These are phyloP conservation scores for Papilio polyxenes DNA, from an alignment of 1,140 invertebrate genomes.

Conservation along the genomic window DNA sequence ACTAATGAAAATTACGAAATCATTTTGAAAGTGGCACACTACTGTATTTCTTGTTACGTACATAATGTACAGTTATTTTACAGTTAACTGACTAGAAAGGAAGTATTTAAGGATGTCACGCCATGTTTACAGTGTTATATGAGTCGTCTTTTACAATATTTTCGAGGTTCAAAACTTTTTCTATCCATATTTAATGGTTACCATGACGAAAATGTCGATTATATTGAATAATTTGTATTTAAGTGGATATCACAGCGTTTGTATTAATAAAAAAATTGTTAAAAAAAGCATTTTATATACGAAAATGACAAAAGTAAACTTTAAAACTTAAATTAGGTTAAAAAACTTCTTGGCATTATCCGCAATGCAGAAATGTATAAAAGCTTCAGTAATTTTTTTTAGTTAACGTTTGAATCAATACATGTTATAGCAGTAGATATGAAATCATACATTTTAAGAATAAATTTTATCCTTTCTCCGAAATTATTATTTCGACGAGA, in stretches of 20 bases:
- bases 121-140: constrained; percentile 16
- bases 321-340: constrained; percentile 38
- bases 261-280: background rate
- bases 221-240: background rate
- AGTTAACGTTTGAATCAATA: background rate
- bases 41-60: constrained; percentile 35
- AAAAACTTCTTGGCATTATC: constrained; percentile 28
- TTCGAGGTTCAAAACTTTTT: background rate
- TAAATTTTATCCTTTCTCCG: constrained; percentile 38
- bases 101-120: constrained; percentile 34
- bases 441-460: constrained; percentile 14
- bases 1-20: constrained; percentile 27
- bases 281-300: background rate
- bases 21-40: constrained; percentile 34
- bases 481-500: constrained; percentile 53
- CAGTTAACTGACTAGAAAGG: constrained; percentile 37
- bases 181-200: constrained; percentile 23
- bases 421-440: background rate
- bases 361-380: constrained; percentile 29
- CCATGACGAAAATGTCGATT: background rate
- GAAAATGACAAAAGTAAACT: constrained; percentile 14
- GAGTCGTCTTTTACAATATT: background rate
- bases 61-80: constrained; percentile 38
- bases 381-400: background rate
- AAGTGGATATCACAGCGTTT: background rate